Evolutionary conservation across 2,888 invertebrate species (phyloP), one percentile per base, ranked within the genome.

Genomic region (Priocnemis perturbator): DNA sequence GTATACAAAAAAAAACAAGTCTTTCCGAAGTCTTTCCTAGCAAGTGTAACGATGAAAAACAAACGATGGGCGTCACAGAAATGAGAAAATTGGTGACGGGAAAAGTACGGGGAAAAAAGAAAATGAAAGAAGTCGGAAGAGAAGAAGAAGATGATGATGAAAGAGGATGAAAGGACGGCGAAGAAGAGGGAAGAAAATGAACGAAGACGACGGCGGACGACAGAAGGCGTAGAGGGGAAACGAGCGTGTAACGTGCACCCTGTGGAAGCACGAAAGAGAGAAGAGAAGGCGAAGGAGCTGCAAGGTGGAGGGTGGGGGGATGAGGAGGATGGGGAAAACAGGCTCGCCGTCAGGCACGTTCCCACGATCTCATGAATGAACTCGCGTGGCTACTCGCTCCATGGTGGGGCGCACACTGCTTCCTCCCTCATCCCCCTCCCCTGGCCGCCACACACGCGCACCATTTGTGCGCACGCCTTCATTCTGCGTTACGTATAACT

Each of bases 291-390:
- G 72, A 77, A 64, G 74, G 64, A 71, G 71, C 60, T 45, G 71
- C 3, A 60, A 69, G 69, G 73, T 74, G 67, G 69, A 75, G 74
- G 76, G 61, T 72, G 69, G 68, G 73, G 76, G 74, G 60, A 71
- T 71, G 63, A 44, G 71, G 87, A 90, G 91, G 91, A 91, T 91
- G 91, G 90, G 81, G 78, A 69, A 81, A 76, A 78, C 81, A 81
- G 79, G 79, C 81, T 79, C 80, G 78, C 78, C 83, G 81, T 81
- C 79, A 85, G 83, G 81, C 84, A 82, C 85, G 86, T 88, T 88
- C 89, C 88, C 88, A 89, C 88, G 89, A 89, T 88, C 87, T 88
- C 86, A 88, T 87, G 89, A 89, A 89, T 88, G 89, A 88, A 88
- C 87, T 87, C 88, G 89, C 88, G 89, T 88, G 88, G 88, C 87